Evolutionary conservation across 2,113 vertebrate genomes (phyloP).

Genomic region (Callionymus lyra): DNA sequence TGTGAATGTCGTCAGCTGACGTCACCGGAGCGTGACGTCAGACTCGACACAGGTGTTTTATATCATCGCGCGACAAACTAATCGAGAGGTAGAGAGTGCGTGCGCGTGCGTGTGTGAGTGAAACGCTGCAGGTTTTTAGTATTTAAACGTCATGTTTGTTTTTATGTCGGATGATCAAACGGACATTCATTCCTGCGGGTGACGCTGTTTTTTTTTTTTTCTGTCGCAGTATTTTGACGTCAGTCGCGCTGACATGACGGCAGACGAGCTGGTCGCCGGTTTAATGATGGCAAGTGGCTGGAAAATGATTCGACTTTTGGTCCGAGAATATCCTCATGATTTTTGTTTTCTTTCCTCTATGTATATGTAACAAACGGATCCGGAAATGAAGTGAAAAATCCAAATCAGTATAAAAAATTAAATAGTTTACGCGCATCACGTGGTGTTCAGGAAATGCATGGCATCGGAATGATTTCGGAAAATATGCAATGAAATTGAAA

Average conservation of each 20-base stretch:
- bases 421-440: conserved; percentile 35
- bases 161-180: conserved; percentile 28
- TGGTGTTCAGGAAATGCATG: conserved; percentile 60
- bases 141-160: too few species aligned
- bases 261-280: conserved; percentile 53
- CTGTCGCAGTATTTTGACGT: neutral
- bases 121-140: conserved; percentile 10
- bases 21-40: conserved; percentile 22
- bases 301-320: conserved; percentile 53
- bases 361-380: conserved; percentile 11
- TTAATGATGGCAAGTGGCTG: conserved; percentile 52
- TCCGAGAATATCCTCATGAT: conserved; percentile 26
- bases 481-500: conserved; percentile 46
- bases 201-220: conserved; percentile 10
- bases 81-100: neutral
- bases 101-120: conserved; percentile 7
- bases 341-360: conserved; percentile 14
- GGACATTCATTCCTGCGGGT: conserved; percentile 26
- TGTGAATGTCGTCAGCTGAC: conserved; percentile 61
- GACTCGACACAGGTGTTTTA: conserved; percentile 9
- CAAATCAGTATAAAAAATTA: conserved; percentile 4
- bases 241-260: conserved; percentile 62
- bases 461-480: conserved; percentile 51
- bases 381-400: conserved; percentile 21
- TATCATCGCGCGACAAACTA: conserved; percentile 22